Base-by-base conservation (phyloP, 2,797 vertebrate species). In the Allobates femoralis region DNA sequence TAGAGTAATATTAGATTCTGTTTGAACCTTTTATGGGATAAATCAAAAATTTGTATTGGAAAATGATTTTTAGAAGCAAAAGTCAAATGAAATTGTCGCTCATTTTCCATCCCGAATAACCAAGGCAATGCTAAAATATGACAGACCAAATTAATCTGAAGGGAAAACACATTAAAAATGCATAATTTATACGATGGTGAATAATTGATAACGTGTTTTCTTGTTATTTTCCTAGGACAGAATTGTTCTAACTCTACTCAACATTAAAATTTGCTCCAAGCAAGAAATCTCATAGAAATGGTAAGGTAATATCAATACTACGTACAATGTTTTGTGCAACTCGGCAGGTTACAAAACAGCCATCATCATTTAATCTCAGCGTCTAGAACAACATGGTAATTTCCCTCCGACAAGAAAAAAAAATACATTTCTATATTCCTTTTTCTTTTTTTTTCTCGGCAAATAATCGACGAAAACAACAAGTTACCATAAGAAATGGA, bases 361-460 rank as follows among this genome's bases (percentile, higher is more conserved):
- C 78, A 81, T 85, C 78, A 84, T 85, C 87, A 88, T 88, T 88
- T 88, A 85, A 85, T 88, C 87, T 85, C 78, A 69, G 86, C 77
- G 80, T 85, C 87, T 81, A 81, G 83, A 81, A 85, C 86, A 88
- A 87, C 82, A 85, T 85, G 78, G 87, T 88, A 88, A 88, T 88
- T 85, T 88, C 77, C 82, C 34, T 62, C 76, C 60, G 14, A 86
- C 62, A n/a, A 69, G 21, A 56, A 81, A 87, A n/a, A n/a, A 46
- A 84, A 87, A 67, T 78, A 75, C 69, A 81, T 87, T 87, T 87
- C 37, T 77, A 34, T 69, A 67, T 53, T 87, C 41, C 23, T 73
- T 34, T 81, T 82, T 53, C 77, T 77, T 56, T 30, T 82, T 77
- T 67, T 30, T 53, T 79, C 19, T 64, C 56, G 32, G 71, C 78